phyloP scores from a whole-genome alignment of 2,113 vertebrate species.

The Plestiodon gilberti region DNA sequence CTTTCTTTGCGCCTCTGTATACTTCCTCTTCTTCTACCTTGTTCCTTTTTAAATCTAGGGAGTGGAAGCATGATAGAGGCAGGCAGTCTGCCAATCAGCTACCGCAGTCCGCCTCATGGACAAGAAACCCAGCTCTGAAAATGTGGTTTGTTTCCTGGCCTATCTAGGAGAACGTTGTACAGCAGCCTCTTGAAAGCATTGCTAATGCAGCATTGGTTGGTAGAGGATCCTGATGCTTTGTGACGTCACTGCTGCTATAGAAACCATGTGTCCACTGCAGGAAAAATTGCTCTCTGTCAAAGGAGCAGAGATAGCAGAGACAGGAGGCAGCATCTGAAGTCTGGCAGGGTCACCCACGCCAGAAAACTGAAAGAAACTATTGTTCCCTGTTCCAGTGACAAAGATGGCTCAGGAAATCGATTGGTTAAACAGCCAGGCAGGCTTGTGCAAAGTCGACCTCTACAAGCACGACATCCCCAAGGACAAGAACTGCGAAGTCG shows the following conservation, averaged over 20 bases:
- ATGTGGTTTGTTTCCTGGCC: not conserved
- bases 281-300: not conserved
- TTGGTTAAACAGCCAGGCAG: conserved; percentile 58
- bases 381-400: not conserved
- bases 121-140: no score
- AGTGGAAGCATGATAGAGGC: no score
- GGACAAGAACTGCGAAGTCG: conserved; percentile 60
- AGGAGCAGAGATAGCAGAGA: not conserved
- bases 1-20: no score
- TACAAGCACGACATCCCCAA: conserved; percentile 48
- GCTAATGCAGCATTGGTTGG: not conserved
- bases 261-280: not conserved
- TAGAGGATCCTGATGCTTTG: not conserved
- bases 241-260: conserved; percentile 17
- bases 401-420: conserved; percentile 60
- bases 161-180: not conserved
- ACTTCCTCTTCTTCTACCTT: no score
- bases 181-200: not conserved
- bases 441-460: conserved; percentile 51
- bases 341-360: conserved; percentile 20
- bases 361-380: not conserved
- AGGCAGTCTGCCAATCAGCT: no score
- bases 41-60: no score
- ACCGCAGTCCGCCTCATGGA: no score
- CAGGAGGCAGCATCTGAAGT: not conserved